Conservation (phyloP, 2,113 vertebrate genomes). For the Scomber colias region DNA sequence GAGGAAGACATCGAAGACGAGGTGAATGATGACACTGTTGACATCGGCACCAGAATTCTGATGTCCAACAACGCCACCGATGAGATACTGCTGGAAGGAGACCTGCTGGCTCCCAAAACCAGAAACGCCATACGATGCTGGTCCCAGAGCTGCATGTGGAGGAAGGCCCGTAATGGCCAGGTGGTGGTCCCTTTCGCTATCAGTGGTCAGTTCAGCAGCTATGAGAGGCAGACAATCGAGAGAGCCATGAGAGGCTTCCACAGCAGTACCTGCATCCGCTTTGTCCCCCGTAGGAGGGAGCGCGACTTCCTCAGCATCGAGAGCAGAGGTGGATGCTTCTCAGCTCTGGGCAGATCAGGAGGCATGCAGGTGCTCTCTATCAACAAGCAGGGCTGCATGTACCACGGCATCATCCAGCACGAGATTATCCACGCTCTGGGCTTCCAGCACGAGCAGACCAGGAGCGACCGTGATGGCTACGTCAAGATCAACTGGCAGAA, state of each 20-base stretch:
- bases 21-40: not conserved
- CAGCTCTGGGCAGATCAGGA: constrained; percentile 12
- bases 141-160: too few species aligned
- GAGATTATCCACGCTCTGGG: constrained; percentile 58
- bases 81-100: constrained; percentile 51
- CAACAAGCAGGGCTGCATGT: constrained; percentile 40
- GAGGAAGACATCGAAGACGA: too few species aligned
- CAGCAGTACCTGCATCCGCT: constrained; percentile 44
- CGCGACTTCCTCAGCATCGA: constrained; percentile 43
- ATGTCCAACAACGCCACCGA: constrained; percentile 16
- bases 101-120: constrained; percentile 48
- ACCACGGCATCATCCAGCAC: constrained; percentile 36
- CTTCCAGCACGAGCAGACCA: constrained; percentile 53
- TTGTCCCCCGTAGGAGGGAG: constrained; percentile 25
- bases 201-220: too few species aligned
- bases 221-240: too few species aligned
- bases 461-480: constrained; percentile 40
- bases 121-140: too few species aligned
- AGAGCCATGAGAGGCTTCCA: constrained; percentile 4
- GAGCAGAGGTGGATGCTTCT: constrained; percentile 14
- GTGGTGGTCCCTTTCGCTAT: too few species aligned
- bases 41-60: constrained; percentile 51
- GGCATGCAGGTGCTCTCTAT: constrained; percentile 53
- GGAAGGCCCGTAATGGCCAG: too few species aligned
- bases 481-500: constrained; percentile 58